phyloP scores from a whole-genome alignment of 2,113 vertebrate species.

The Takifugu bimaculatus region DNA sequence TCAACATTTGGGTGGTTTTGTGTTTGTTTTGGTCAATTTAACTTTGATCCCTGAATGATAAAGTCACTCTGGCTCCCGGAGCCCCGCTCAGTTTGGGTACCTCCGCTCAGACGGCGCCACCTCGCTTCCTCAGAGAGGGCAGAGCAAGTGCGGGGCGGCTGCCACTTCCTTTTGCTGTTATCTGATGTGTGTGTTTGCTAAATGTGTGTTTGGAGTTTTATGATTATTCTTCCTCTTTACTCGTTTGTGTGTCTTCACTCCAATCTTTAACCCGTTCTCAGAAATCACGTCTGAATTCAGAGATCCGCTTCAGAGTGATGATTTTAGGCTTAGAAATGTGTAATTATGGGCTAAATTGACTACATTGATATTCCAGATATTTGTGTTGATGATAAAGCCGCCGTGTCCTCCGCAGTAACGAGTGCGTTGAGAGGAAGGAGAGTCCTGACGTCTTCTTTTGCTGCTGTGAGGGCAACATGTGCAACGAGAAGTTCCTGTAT shows the following conservation, averaged over 20 bases:
- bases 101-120: slow-evolving; percentile 55
- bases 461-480: slow-evolving; percentile 97
- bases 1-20: background rate
- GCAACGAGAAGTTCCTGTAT: slow-evolving; percentile 93
- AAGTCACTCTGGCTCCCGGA: slow-evolving; percentile 34
- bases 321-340: too few species aligned
- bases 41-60: slow-evolving; percentile 37
- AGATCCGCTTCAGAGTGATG: too few species aligned
- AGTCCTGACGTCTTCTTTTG: slow-evolving; percentile 97
- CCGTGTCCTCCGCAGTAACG: slow-evolving; percentile 73
- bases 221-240: slow-evolving; percentile 25
- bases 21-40: slow-evolving; percentile 6
- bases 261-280: background rate
- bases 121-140: slow-evolving; percentile 61
- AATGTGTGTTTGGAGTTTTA: slow-evolving; percentile 40
- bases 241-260: slow-evolving; percentile 10
- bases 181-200: slow-evolving; percentile 47
- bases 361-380: too few species aligned
- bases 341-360: too few species aligned
- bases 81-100: slow-evolving; percentile 44
- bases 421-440: slow-evolving; percentile 94
- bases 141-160: slow-evolving; percentile 59
- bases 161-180: slow-evolving; percentile 68
- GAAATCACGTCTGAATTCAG: too few species aligned
- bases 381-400: slow-evolving; percentile 10